Percentiles rank a stretch among this genome's conserved stretches.
Conservation (phyloP, 2,797 vertebrate genomes). For the Lemur catta region DNA sequence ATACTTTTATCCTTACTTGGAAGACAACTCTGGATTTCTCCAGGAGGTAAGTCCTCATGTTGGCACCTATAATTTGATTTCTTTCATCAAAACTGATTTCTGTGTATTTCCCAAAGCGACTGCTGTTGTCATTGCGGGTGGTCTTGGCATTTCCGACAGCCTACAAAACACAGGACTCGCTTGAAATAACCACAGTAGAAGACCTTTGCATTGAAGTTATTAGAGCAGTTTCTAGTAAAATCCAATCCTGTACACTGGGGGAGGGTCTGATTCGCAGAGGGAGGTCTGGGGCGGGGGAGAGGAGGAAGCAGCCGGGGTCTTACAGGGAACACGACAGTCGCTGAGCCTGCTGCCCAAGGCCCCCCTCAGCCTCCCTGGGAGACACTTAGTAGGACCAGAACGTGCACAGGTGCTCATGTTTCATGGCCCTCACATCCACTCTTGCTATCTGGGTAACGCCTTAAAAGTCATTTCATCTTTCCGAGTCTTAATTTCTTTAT, state of each 20-base stretch:
- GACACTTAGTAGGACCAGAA: background rate
- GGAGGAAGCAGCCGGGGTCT: background rate
- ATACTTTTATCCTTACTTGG: conserved; percentile 86
- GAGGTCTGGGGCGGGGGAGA: background rate
- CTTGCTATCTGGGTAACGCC: background rate
- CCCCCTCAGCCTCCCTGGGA: background rate
- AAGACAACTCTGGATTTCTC: conserved; percentile 99
- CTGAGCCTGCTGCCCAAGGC: background rate
- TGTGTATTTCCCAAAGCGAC: conserved; percentile 98
- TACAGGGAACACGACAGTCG: rapidly evolving
- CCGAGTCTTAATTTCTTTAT: background rate
- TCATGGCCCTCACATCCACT: background rate
- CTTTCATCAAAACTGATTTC: conserved; percentile 96
- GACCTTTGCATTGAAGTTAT: background rate
- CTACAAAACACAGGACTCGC: conserved; percentile 78
- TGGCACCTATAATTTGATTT: conserved; percentile 95
- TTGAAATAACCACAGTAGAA: background rate
- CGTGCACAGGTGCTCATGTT: background rate
- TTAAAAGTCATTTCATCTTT: background rate
- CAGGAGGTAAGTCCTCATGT: conserved; percentile 98
- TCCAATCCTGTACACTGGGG: background rate
- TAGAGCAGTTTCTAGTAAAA: background rate
- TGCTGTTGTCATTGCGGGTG: conserved; percentile 99
- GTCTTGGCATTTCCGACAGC: conserved; percentile 99
- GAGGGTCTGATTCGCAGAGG: background rate